Evolutionary conservation across 2,113 vertebrate species (phyloP).

Genomic region (Chaetorhynchus papuensis): DNA sequence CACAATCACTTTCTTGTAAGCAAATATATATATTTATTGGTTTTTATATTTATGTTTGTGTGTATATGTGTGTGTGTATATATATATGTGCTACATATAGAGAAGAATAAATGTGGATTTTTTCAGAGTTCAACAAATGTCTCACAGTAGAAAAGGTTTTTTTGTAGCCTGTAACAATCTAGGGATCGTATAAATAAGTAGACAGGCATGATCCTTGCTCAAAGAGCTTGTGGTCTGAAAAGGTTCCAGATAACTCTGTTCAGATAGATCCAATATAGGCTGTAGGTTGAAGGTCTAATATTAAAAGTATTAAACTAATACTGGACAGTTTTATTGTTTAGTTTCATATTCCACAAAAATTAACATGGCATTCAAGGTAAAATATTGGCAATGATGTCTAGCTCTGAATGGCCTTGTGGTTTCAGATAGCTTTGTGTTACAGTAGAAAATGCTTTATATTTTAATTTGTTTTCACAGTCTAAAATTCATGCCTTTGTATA

Average conservation of each 20-base stretch:
- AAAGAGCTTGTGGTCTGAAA: neutral
- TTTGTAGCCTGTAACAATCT: neutral
- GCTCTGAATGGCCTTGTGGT: constrained; percentile 56
- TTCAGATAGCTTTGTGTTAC: neutral
- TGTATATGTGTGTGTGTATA: neutral
- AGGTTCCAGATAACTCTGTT: neutral
- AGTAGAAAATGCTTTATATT: constrained; percentile 13
- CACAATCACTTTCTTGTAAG: constrained; percentile 21
- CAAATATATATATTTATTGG: neutral
- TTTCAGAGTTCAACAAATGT: neutral
- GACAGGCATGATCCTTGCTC: neutral
- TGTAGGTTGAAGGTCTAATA: neutral
- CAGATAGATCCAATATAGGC: neutral
- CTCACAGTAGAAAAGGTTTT: neutral
- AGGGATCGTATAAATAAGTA: neutral
- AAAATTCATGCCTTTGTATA: neutral
- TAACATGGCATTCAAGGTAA: constrained; percentile 56
- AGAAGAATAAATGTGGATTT: neutral
- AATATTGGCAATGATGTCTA: constrained; percentile 19
- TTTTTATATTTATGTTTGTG: neutral
- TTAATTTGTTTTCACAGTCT: neutral
- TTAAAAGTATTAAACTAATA: constrained; percentile 31
- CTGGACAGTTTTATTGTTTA: neutral
- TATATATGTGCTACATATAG: neutral
- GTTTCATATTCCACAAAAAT: constrained; percentile 52